Base-by-base conservation (phyloP, 2,113 vertebrate genomes). In the Dolichallabes microphthalmus region DNA sequence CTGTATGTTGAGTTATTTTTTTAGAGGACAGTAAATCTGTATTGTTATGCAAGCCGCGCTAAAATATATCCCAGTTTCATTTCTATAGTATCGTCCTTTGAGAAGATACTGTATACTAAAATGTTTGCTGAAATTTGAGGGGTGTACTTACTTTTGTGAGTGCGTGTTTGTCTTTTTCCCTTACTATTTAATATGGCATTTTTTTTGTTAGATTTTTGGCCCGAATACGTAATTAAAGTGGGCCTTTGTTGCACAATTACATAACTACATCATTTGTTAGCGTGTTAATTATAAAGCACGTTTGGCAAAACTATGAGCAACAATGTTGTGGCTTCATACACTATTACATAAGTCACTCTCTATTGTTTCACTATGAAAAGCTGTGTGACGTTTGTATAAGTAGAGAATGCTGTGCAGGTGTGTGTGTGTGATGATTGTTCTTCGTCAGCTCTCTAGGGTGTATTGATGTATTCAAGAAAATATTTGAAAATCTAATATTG, bases 341-440 rank as follows among this genome's bases (percentile, higher is more conserved):
- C 17, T 7, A 17, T 68, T 30, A 57, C 66, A 35, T 82, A 69
- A 69, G 35, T 55, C 30, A 27, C 22, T 66, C 1, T 39, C 15
- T 45, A 19, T 64, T 64, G 22, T 17, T 30, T 55, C 66, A 60
- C 27, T n/a, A 27, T 45, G 63, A 55, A 55, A 15, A 14, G 76
- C 58, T 79, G 35, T 57, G 39, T 83, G 60, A 83, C n/a, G 8
- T 73, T 71, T 71, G 39, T n/a, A 82, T 73, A 58, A 82, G 52
- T 5, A 60, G 12, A 83, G n/a, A 22, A 27, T 39, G 25, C 39
- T 79, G 30, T 2, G 11, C 30, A 14, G n/a, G 53, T 58, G 55
- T 57, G 4, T 27, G 25, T 8, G 32, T 25, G 35, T 76, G 52
- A 55, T n/a, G 55, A 76, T 9, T 55, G 14, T 27, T 75, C 27